These are phyloP conservation scores for Amiota mariae DNA, from an alignment of 2,888 invertebrate species.

Conservation along the genomic window DNA sequence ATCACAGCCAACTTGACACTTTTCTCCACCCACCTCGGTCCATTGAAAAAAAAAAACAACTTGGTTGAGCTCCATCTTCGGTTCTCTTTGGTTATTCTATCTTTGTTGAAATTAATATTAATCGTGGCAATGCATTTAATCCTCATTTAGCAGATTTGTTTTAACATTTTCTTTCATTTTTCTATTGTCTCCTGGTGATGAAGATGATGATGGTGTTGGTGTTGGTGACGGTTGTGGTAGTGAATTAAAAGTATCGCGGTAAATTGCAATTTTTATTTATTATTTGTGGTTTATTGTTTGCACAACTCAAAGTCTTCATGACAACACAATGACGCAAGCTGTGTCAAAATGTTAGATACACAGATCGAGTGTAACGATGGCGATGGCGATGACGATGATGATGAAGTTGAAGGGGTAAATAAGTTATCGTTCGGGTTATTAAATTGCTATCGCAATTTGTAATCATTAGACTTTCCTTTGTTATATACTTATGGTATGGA, in stretches of 20 bases:
- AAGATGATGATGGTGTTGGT: too few species aligned
- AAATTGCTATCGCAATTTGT: conserved; percentile 63
- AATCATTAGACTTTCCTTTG: conserved; percentile 54
- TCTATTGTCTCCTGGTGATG: conserved; percentile 35
- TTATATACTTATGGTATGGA: too few species aligned
- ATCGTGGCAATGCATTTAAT: conserved; percentile 64
- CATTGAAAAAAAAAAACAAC: too few species aligned
- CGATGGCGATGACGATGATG: not conserved
- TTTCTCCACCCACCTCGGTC: not conserved
- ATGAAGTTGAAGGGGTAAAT: not conserved
- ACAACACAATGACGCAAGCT: conserved; percentile 5
- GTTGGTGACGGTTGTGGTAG: not conserved
- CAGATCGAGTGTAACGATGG: not conserved
- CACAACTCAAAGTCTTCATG: not conserved
- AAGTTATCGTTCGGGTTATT: conserved; percentile 47
- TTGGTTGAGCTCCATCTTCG: too few species aligned
- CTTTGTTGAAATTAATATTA: conserved; percentile 60
- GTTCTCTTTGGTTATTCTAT: not conserved
- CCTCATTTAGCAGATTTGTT: conserved; percentile 62
- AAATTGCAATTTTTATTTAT: conserved; percentile 61
- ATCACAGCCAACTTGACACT: not conserved
- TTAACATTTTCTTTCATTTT: conserved; percentile 44
- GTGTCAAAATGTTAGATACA: too few species aligned
- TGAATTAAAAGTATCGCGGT: conserved; percentile 38
- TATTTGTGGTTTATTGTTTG: conserved; percentile 40